Percentiles rank a stretch among this genome's conserved stretches.
Conservation (phyloP, 2,797 vertebrate species). For the Iguana delicatissima region DNA sequence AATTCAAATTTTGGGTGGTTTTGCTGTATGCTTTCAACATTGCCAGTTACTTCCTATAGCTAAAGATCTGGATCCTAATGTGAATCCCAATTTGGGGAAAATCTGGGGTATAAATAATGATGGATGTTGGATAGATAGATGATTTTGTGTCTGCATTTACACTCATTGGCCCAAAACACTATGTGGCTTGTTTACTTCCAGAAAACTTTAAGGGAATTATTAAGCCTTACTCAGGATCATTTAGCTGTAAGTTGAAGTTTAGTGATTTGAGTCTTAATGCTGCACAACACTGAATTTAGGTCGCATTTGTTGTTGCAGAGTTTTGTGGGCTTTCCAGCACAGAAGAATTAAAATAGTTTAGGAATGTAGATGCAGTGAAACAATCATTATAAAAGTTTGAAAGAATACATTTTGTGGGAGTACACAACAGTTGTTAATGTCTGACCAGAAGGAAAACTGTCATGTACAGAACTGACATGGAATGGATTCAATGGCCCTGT, state of each 20-base stretch:
- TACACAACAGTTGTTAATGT: background rate
- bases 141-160: background rate
- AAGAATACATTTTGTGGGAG: background rate
- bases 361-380: background rate
- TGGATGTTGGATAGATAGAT: background rate
- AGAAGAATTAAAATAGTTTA: background rate
- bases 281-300: background rate
- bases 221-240: background rate
- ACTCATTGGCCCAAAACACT: background rate
- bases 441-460: background rate
- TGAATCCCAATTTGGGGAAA: no score
- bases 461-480: background rate
- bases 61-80: background rate
- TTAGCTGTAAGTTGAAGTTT: background rate
- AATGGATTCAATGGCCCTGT: background rate
- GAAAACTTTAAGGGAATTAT: background rate
- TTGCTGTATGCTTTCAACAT: background rate
- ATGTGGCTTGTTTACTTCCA: background rate
- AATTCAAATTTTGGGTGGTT: background rate
- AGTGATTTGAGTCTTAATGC: background rate
- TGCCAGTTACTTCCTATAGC: background rate
- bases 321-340: background rate
- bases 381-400: background rate
- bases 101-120: no score
- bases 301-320: background rate